Conservation (phyloP, 2,888 invertebrate species). For the Spialia ferax region DNA sequence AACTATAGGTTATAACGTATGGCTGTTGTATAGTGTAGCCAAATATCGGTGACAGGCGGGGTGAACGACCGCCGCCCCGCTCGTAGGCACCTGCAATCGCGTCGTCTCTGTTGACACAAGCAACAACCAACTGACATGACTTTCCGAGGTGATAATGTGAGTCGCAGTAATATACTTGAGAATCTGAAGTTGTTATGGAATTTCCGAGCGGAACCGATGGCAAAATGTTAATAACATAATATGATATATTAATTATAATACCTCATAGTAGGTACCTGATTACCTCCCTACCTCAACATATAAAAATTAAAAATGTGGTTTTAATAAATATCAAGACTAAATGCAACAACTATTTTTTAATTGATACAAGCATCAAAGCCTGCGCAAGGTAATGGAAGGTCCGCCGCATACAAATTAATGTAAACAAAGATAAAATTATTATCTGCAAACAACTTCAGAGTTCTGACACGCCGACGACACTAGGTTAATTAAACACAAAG, state of each 20-base stretch:
- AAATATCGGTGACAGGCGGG: slow-evolving; percentile 78
- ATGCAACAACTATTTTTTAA: too few species aligned
- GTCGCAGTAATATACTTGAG: slow-evolving; percentile 67
- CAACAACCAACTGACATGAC: slow-evolving; percentile 64
- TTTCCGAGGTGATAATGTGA: slow-evolving; percentile 76
- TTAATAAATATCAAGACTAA: too few species aligned
- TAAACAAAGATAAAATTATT: slow-evolving; percentile 25
- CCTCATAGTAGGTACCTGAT: too few species aligned
- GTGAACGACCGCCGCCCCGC: slow-evolving; percentile 70
- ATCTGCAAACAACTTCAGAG: slow-evolving; percentile 18
- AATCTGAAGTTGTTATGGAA: slow-evolving; percentile 51
- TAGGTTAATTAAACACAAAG: slow-evolving; percentile 28
- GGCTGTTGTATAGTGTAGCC: slow-evolving; percentile 73
- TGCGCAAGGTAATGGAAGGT: not conserved
- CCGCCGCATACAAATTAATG: slow-evolving; percentile 20
- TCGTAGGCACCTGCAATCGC: slow-evolving; percentile 80
- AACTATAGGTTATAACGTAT: slow-evolving; percentile 55
- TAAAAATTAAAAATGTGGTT: too few species aligned
- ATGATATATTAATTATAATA: too few species aligned
- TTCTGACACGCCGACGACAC: slow-evolving; percentile 25
- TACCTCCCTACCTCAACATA: too few species aligned
- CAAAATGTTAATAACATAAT: too few species aligned
- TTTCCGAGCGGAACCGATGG: too few species aligned
- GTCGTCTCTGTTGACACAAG: slow-evolving; percentile 75
- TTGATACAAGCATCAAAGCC: not conserved